Conservation (phyloP, 2,888 invertebrate genomes). For the Hipparchia sbordonii region DNA sequence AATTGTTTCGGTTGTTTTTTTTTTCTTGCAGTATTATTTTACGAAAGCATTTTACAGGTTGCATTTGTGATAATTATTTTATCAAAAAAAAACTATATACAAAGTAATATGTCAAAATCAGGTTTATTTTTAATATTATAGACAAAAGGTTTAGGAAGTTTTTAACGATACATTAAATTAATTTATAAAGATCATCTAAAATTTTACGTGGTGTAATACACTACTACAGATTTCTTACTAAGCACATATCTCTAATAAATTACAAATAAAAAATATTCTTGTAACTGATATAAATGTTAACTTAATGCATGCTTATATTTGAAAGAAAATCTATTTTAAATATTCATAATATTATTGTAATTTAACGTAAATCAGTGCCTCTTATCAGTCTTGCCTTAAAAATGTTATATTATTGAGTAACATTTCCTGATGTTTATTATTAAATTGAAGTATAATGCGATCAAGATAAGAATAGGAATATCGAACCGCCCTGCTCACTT, state of each 20-base stretch:
- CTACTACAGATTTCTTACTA: not conserved
- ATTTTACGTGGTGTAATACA: not conserved
- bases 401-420: slow-evolving; percentile 37
- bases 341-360: slow-evolving; percentile 13
- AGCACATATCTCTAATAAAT: slow-evolving; percentile 1
- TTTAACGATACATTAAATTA: not conserved
- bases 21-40: slow-evolving; percentile 66
- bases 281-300: not conserved
- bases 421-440: slow-evolving; percentile 5
- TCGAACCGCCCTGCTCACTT: no score
- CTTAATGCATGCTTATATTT: not conserved
- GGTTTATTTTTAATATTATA: slow-evolving; percentile 28
- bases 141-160: not conserved
- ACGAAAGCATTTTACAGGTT: slow-evolving; percentile 54
- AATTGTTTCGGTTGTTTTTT: slow-evolving; percentile 49
- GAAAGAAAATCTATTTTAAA: not conserved
- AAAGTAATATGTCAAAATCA: slow-evolving; percentile 22
- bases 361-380: slow-evolving; percentile 49
- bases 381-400: slow-evolving; percentile 62
- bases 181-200: not conserved
- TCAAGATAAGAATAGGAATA: no score
- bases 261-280: not conserved
- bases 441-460: not conserved
- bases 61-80: slow-evolving; percentile 58
- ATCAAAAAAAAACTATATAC: slow-evolving; percentile 23